Base-by-base conservation (phyloP, 2,113 vertebrate species). In the Neotragus moschatus region DNA sequence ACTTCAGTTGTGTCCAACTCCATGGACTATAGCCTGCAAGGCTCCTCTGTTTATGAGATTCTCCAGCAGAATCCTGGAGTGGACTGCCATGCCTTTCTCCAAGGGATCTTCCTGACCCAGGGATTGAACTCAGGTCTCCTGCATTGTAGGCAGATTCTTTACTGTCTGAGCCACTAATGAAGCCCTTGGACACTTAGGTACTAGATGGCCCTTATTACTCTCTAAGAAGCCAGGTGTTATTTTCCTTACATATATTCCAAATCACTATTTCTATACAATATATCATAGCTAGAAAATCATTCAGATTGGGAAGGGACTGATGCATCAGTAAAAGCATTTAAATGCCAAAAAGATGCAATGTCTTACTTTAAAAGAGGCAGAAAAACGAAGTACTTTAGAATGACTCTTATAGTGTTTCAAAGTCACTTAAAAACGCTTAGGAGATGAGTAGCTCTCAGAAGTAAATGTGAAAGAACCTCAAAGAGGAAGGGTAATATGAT, bases 381-480 rank as follows among this genome's bases (percentile, higher is more conserved):
- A 60, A 33, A 17, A 58, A 82, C 33, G 28, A 77, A 58, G 36
- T 10, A 88, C 39, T 33, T 90, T n/a, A 87, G 55, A 95, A 63
- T 39, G n/a, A 92, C 60, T 87, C 33, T 79, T 36, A 75, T 30
- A 88, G 36, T 13, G 55, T 89, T 89, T 81, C 51, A 60, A 70
- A 89, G 51, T 80, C 25, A 81, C 21, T 61, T 90, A 90, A 93
- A 93, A 80, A 75, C 7, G 19, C 60, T 91, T 56, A 66, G 63
- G 19, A 51, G 45, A 80, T 55, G 30, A 21, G 6, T 26, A 6
- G 23, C 8, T 63, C 39, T 77, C 49, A 63, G 11, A 87, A 21
- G 33, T 81, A 92, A 80, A 73, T 2, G 21, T 58, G 25, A 95
- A 51, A 56, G 25, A 39, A n/a, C 23, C 58, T 92, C 45, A 61